Percentiles rank a stretch among this genome's conserved stretches.
These are phyloP conservation scores for Parazoanthus atlanticus DNA, from an alignment of 92 coral and sea anemone genomes.

Conservation along the genomic window DNA sequence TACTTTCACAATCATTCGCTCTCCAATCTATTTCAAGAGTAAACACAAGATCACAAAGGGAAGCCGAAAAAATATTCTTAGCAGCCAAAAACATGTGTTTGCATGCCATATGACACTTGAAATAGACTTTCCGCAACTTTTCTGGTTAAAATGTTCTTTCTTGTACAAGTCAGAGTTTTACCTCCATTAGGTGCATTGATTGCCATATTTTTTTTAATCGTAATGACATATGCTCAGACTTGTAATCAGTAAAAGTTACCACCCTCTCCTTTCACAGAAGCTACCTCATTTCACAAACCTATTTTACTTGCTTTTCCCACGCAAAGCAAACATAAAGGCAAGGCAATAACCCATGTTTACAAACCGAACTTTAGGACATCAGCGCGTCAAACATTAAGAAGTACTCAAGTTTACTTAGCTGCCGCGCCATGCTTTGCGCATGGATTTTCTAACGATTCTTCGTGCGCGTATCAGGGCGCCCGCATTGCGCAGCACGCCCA, in stretches of 20 bases:
- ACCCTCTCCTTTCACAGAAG: too few species aligned
- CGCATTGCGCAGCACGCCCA: background rate
- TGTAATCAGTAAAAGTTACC: too few species aligned
- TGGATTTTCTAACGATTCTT: background rate
- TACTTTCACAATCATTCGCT: background rate
- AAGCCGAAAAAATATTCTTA: background rate
- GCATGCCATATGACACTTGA: background rate
- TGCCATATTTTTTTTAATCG: background rate
- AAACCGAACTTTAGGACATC: background rate
- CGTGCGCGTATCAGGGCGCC: background rate
- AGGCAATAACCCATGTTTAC: background rate
- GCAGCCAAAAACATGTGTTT: background rate
- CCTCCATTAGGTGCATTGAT: background rate
- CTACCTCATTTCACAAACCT: background rate
- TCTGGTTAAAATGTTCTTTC: background rate
- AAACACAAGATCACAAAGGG: background rate
- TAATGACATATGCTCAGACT: background rate
- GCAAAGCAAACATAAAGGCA: background rate
- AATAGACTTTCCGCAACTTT: background rate
- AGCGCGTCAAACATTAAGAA: too few species aligned
- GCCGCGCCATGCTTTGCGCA: background rate
- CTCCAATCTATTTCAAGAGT: background rate
- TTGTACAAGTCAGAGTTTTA: background rate
- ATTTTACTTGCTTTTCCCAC: background rate
- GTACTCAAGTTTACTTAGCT: slow-evolving; percentile 16